phyloP scores from a whole-genome alignment of 2,113 vertebrate genomes.

The Natator depressus region DNA sequence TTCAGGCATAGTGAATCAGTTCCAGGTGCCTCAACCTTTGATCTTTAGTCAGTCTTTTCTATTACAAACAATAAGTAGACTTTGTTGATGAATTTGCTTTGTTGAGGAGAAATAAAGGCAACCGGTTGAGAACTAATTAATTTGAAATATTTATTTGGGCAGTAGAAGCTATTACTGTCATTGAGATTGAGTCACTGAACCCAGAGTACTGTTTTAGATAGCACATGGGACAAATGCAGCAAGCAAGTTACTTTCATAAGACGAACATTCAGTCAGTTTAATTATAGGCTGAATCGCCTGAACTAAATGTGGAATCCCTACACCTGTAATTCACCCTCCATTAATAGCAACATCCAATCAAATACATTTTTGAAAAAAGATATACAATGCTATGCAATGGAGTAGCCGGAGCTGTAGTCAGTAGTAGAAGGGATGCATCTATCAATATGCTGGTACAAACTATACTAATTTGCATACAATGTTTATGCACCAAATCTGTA shows the following conservation, averaged over 20 bases:
- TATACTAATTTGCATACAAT: slow-evolving; percentile 32
- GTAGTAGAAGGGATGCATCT: neutral
- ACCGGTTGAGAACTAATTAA: neutral
- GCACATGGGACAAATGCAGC: neutral
- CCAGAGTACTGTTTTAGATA: neutral
- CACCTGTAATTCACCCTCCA: neutral
- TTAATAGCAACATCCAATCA: neutral
- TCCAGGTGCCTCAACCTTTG: neutral
- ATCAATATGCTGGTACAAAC: neutral
- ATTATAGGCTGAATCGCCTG: neutral
- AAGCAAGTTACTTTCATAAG: slow-evolving; percentile 8
- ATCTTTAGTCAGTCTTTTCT: slow-evolving; percentile 7
- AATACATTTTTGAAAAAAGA: neutral
- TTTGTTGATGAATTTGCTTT: slow-evolving; percentile 19
- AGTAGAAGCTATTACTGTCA: neutral
- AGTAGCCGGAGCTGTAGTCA: neutral
- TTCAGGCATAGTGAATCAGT: slow-evolving; percentile 5
- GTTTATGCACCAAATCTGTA: slow-evolving; percentile 63
- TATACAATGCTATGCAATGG: neutral
- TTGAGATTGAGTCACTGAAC: slow-evolving; percentile 3
- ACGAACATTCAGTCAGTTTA: neutral
- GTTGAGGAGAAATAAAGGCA: slow-evolving; percentile 1
- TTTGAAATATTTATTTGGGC: slow-evolving; percentile 38
- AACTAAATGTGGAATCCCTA: neutral
- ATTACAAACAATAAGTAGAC: neutral